Conservation (phyloP, 1,140 invertebrate genomes). For the Zaprionus africanus region DNA sequence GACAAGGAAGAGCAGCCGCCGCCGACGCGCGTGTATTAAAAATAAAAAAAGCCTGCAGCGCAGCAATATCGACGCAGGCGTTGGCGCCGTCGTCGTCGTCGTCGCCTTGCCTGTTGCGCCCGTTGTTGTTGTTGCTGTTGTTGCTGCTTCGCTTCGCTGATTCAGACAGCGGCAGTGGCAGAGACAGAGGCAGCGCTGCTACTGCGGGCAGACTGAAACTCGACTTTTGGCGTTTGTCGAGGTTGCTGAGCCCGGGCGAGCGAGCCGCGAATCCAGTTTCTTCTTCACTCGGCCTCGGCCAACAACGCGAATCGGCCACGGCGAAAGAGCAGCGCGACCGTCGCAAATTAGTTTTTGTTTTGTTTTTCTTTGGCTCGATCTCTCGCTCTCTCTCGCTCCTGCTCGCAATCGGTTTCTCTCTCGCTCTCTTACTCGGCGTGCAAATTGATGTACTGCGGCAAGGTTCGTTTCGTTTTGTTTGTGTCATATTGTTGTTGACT, state of each 20-base stretch:
- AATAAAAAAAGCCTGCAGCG: constrained; percentile 68
- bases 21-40: constrained; percentile 59
- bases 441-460: constrained; percentile 38
- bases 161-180: constrained; percentile 48
- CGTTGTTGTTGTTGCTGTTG: constrained; percentile 32
- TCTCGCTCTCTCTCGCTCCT: neutral
- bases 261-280: constrained; percentile 75
- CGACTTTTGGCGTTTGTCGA: constrained; percentile 76
- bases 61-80: constrained; percentile 9
- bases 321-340: constrained; percentile 40
- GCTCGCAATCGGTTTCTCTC: neutral
- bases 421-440: neutral
- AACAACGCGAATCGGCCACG: constrained; percentile 52
- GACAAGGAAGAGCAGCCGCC: constrained; percentile 39
- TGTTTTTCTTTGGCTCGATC: constrained; percentile 9
- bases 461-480: constrained; percentile 27
- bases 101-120: constrained; percentile 29
- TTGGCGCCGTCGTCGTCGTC: constrained; percentile 14
- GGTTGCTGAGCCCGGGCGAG: constrained; percentile 68
- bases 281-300: constrained; percentile 69
- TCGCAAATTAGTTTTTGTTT: constrained; percentile 23
- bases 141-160: constrained; percentile 67
- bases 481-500: neutral
- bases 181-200: constrained; percentile 18
- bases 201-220: constrained; percentile 54